Evolutionary conservation across 2,113 vertebrate genomes (phyloP), one percentile per base, ranked within the genome.

Genomic region (Talpa occidentalis): DNA sequence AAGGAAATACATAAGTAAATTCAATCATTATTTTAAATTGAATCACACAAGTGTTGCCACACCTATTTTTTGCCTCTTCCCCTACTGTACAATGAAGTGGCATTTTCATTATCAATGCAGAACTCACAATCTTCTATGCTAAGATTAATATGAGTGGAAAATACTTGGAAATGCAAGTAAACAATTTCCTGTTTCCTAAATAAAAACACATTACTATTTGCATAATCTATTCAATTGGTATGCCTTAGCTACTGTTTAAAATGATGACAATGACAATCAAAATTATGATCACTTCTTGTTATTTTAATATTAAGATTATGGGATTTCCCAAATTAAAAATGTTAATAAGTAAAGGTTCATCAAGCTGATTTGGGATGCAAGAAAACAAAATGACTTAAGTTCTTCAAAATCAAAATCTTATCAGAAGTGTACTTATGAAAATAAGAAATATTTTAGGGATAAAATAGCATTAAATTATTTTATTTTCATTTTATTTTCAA

Each of bases 361-460:
- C 77, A 96, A 93, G 62, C 66, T 93, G 54, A 91, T 90, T 87
- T 97, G 62, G 64, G 59, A 92, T 44, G 77, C 9, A 73, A 78
- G 69, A 66, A 54, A 88, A 88, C n/a, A 96, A 96, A 94, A 83
- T 67, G 79, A 81, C 81, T 62, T 72, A 73, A 78, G 90, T 85
- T 95, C 70, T 95, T 95, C 44, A 90, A 94, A 96, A 91, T 93
- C 10, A 86, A 96, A 95, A 88, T 94, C 35, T 92, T 44, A 96
- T 88, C 44, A 88, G n/a, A 93, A 90, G 52, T 80, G 1, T 92
- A 87, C 69, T 95, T 94, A 82, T 81, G 62, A 17, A 96, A 90
- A 88, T 90, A 42, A 94, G 35, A 69, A 95, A 80, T 81, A 42
- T 89, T 94, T 72, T 93, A 6, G 42, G 64, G 15, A 40, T 91